Conservation (phyloP, 2,113 vertebrate genomes). For the Noturus placidus region DNA sequence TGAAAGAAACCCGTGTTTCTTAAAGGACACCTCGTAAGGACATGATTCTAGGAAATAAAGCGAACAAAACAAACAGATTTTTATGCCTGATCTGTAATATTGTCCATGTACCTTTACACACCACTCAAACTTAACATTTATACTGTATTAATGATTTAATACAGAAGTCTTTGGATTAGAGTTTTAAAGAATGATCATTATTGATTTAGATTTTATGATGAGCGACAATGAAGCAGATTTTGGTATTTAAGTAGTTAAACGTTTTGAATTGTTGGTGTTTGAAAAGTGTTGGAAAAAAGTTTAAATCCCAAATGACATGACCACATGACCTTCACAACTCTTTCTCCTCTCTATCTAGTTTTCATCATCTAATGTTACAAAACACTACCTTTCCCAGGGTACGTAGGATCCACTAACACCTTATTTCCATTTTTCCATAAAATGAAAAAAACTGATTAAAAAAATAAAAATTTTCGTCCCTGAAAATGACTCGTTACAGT, state of each 20-base stretch:
- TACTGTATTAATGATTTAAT: neutral
- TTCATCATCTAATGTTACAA: neutral
- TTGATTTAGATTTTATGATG: neutral
- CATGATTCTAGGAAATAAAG: neutral
- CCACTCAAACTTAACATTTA: neutral
- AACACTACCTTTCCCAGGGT: slow-evolving; percentile 17
- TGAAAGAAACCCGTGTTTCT: slow-evolving; percentile 26
- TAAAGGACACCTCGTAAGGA: neutral
- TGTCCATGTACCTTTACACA: neutral
- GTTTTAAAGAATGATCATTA: neutral
- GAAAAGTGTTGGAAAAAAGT: neutral
- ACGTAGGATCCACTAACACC: neutral
- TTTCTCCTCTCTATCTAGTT: neutral
- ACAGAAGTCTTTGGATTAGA: neutral
- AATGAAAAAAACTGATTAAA: neutral
- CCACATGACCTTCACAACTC: neutral
- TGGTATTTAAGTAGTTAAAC: neutral
- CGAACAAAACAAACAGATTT: neutral
- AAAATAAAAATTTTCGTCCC: neutral
- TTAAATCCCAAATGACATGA: neutral
- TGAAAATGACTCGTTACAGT: neutral
- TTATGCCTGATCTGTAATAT: neutral
- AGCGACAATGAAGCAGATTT: slow-evolving; percentile 9
- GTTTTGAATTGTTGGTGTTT: neutral
- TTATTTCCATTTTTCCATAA: neutral